Conservation (phyloP, 2,888 invertebrate genomes). For the Diogma glabrata region DNA sequence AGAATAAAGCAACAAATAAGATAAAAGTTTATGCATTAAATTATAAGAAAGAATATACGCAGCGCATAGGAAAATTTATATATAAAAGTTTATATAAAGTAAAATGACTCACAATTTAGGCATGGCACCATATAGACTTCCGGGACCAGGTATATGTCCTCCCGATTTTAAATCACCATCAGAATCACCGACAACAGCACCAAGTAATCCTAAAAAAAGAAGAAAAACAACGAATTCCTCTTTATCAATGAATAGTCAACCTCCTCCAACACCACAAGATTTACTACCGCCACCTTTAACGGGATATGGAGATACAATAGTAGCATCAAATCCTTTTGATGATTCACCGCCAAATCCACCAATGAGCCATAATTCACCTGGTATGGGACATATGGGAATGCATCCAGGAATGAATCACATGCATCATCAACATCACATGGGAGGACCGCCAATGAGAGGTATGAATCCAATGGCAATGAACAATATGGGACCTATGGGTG, state of each 20-base stretch:
- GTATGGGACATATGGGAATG: constrained; percentile 50
- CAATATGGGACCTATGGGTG: constrained; percentile 44
- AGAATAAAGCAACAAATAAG: constrained; percentile 7
- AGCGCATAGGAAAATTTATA: constrained; percentile 27
- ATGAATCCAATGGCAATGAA: constrained; percentile 38
- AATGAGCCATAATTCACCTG: constrained; percentile 40
- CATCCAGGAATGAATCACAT: constrained; percentile 29
- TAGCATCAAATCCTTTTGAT: constrained; percentile 91
- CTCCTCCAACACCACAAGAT: constrained; percentile 63
- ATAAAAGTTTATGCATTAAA: constrained; percentile 8
- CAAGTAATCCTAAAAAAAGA: constrained; percentile 78
- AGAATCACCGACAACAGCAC: constrained; percentile 60
- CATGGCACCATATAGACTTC: constrained; percentile 69
- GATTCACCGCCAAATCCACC: constrained; percentile 57
- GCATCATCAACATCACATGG: constrained; percentile 32
- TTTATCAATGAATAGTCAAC: constrained; percentile 50
- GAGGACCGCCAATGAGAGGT: constrained; percentile 46
- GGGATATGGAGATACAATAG: constrained; percentile 86
- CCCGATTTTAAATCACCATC: constrained; percentile 63
- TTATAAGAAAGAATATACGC: constrained; percentile 5
- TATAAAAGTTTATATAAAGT: neutral
- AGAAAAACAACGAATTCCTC: constrained; percentile 60
- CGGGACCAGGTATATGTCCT: constrained; percentile 54
- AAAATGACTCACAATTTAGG: constrained; percentile 70
- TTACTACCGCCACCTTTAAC: constrained; percentile 67